Evolutionary conservation across 2,113 vertebrate genomes (phyloP).

Genomic region (Elephas maximus): DNA sequence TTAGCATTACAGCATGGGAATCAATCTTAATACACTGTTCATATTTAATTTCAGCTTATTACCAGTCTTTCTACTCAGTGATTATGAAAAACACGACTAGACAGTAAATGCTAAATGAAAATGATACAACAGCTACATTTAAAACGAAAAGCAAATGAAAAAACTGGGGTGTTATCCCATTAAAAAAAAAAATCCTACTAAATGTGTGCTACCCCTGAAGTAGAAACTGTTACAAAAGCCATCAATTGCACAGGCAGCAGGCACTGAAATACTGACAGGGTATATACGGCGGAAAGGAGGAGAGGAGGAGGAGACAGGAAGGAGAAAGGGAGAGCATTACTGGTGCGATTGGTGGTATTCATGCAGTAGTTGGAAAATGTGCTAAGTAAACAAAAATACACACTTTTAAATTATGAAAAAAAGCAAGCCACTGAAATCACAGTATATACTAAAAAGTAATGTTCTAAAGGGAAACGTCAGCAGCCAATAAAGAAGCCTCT

Average conservation of each 20-base stretch:
- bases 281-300: constrained; percentile 6
- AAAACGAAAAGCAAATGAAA: constrained; percentile 84
- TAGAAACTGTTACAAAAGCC: constrained; percentile 78
- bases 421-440: constrained; percentile 82
- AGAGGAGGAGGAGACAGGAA: neutral
- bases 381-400: constrained; percentile 81
- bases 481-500: constrained; percentile 88
- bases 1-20: constrained; percentile 48
- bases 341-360: constrained; percentile 74
- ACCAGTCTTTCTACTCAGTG: constrained; percentile 79
- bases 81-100: constrained; percentile 75
- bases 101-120: constrained; percentile 82
- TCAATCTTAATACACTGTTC: constrained; percentile 62
- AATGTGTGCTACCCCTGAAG: constrained; percentile 77
- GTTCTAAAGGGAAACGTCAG: constrained; percentile 86
- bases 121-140: constrained; percentile 80
- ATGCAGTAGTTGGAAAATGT: constrained; percentile 85
- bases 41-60: constrained; percentile 80
- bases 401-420: constrained; percentile 76
- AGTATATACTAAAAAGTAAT: constrained; percentile 83
- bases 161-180: constrained; percentile 64
- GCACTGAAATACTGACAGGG: constrained; percentile 73
- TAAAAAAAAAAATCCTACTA: constrained; percentile 77
- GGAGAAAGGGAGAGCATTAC: constrained; percentile 45
- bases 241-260: constrained; percentile 85